Evolutionary conservation across 2,797 vertebrate genomes (phyloP).

Genomic region (Tokudaia muenninki): DNA sequence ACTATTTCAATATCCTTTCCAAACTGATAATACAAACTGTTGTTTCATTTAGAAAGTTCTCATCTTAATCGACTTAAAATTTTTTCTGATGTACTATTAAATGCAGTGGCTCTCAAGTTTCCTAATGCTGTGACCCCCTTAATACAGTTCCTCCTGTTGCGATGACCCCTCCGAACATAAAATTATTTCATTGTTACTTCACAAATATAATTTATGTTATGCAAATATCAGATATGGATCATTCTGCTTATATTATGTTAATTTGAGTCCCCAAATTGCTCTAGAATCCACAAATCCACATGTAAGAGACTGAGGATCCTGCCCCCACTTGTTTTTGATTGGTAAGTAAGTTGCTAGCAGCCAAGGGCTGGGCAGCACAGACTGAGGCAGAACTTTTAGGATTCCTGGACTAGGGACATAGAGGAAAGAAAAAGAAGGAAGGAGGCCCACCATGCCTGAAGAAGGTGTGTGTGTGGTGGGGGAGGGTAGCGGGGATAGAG

Average conservation of each 20-base stretch:
- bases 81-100: neutral
- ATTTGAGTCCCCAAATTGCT: neutral
- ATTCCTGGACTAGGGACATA: too few species aligned
- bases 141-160: neutral
- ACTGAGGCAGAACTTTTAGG: neutral
- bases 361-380: neutral
- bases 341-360: neutral
- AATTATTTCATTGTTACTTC: neutral
- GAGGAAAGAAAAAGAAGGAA: too few species aligned
- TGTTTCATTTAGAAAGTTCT: slow-evolving; percentile 5
- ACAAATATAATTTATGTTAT: neutral
- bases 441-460: neutral
- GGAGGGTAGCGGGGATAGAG: neutral
- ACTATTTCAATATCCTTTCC: slow-evolving; percentile 38
- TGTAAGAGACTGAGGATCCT: neutral
- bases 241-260: neutral
- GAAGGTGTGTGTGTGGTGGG: neutral
- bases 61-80: neutral
- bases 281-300: neutral
- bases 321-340: neutral
- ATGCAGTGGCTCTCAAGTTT: neutral
- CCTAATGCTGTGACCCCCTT: too few species aligned
- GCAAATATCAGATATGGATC: too few species aligned
- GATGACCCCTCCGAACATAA: too few species aligned
- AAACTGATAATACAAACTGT: neutral